Evolutionary conservation across 2,888 invertebrate species (phyloP).

Genomic region (Pristionchus mayeri): DNA sequence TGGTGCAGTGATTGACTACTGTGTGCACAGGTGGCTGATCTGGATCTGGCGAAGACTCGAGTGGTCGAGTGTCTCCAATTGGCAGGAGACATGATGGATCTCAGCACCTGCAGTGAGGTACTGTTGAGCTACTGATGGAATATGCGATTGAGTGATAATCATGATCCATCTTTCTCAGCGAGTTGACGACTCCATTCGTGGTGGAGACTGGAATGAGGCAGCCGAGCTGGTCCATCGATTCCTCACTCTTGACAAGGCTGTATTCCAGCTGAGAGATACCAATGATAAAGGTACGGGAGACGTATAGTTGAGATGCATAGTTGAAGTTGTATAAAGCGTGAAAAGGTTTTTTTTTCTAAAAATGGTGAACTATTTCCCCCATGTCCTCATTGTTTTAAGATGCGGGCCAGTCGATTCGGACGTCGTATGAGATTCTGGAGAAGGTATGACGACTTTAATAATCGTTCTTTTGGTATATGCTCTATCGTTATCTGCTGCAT

Average conservation of each 20-base stretch:
- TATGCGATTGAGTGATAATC: not conserved
- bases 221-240: constrained; percentile 92
- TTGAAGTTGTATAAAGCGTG: not conserved
- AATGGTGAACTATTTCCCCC: too few species aligned
- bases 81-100: constrained; percentile 79
- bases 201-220: constrained; percentile 96
- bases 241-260: constrained; percentile 74
- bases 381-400: constrained; percentile 61
- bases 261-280: constrained; percentile 72
- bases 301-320: not conserved
- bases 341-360: too few species aligned
- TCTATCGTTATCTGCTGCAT: not conserved
- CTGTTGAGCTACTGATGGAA: not conserved
- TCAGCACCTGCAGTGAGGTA: constrained; percentile 58
- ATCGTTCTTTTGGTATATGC: not conserved
- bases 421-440: constrained; percentile 83
- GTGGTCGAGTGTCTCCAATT: constrained; percentile 94
- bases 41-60: constrained; percentile 92
- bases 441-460: not conserved
- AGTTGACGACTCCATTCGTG: constrained; percentile 92
- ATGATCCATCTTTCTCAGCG: constrained; percentile 80
- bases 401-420: constrained; percentile 80
- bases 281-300: constrained; percentile 52
- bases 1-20: not conserved
- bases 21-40: constrained; percentile 83